A percentile compares a stretch with the other conserved stretches of the same genome.
phyloP scores from a whole-genome alignment of 1,140 invertebrate genomes.

The Drosophila fuyamai region DNA sequence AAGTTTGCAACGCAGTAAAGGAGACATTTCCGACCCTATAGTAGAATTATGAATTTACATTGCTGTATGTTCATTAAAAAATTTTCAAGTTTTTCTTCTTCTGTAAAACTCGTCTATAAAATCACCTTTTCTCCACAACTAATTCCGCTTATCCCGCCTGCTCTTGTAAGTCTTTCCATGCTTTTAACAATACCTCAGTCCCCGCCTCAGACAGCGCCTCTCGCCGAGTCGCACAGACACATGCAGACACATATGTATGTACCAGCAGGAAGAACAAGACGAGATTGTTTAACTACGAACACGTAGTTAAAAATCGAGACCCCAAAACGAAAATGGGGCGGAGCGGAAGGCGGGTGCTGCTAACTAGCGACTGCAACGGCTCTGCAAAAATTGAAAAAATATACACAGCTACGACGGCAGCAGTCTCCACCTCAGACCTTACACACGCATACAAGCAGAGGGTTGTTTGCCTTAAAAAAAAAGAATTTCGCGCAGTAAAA shows the following conservation, averaged over 20 bases:
- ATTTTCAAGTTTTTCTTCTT: background rate
- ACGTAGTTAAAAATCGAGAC: slow-evolving; percentile 83
- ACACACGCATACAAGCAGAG: slow-evolving; percentile 47
- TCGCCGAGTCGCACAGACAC: slow-evolving; percentile 34
- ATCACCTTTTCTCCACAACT: slow-evolving; percentile 64
- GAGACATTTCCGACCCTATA: no score
- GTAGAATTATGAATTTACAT: no score
- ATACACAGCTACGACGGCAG: slow-evolving; percentile 58
- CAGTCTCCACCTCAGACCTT: slow-evolving; percentile 26
- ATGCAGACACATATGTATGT: slow-evolving; percentile 17
- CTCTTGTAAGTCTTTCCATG: slow-evolving; percentile 46
- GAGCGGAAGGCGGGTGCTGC: slow-evolving; percentile 5
- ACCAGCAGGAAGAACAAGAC: slow-evolving; percentile 79
- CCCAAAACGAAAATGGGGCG: slow-evolving; percentile 52
- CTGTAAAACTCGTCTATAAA: slow-evolving; percentile 50
- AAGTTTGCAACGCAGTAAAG: no score
- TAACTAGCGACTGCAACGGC: slow-evolving; percentile 54
- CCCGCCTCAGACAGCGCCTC: slow-evolving; percentile 22
- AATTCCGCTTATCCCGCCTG: slow-evolving; percentile 69
- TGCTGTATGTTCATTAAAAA: background rate
- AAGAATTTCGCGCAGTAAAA: slow-evolving; percentile 76
- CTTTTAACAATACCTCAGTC: background rate
- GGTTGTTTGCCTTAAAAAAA: slow-evolving; percentile 73
- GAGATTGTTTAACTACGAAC: slow-evolving; percentile 85
- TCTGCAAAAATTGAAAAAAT: slow-evolving; percentile 69